Base-by-base conservation (phyloP, 2,888 invertebrate genomes). In the Sphinx pinastri region DNA sequence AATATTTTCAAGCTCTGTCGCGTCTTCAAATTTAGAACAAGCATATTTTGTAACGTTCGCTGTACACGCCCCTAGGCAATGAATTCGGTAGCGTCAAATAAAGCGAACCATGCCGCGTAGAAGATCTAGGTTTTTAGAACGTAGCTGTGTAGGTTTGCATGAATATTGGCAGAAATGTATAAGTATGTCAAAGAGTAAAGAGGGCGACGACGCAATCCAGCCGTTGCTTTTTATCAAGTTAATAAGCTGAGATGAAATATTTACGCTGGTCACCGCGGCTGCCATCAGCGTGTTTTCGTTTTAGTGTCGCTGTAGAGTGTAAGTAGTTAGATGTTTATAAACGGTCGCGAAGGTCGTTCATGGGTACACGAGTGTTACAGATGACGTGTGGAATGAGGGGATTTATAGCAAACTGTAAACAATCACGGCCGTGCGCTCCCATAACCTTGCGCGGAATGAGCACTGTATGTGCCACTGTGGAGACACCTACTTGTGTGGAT, bases 61-160 rank as follows among this genome's bases (percentile, higher is more conserved):
- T 71, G 14, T 54, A 54, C 74, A 74, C 74, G 78, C 80, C 80
- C 77, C 80, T 80, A 79, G 80, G 81, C 79, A 77, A 76, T 79
- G 78, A 76, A 79, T 82, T 81, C 77, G 82, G 86, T 86, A 79
- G 84, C 80, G 79, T 81, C 81, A 88, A 90, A 91, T 91, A 89
- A 87, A 85, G 82, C 79, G 85, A 90, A 91, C 90, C 87, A 89
- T 91, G 90, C 90, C 85, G 86, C 81, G 78, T 77, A 79, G 84
- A 83, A 83, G 88, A 92, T 90, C 88, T 91, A 88, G 92, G 91
- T 92, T 91, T 92, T 76, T 84, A 88, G 91, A 76, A 82, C 91
- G 81, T 87, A 83, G 85, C 85, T 87, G 85, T 82, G 86, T 86
- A 83, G 87, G 82, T 84, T 81, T 84, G 82, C 82, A 81, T 82